These are phyloP conservation scores for Zoanthus sociatus DNA, from an alignment of 92 coral and sea anemone species.

Conservation along the genomic window DNA sequence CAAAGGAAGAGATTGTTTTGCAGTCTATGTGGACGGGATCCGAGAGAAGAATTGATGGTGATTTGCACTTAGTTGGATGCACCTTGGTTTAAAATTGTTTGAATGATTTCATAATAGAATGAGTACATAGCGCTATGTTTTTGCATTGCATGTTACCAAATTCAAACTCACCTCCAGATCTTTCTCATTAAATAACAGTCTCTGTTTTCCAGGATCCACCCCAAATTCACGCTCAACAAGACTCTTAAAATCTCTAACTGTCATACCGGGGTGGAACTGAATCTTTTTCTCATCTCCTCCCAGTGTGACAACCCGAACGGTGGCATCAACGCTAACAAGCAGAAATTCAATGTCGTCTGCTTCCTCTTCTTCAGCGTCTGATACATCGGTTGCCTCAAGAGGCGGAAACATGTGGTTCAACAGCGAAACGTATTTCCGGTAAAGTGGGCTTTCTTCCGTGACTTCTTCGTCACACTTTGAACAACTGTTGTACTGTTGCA, in stretches of 20 bases:
- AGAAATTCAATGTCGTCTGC: neutral
- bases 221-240: slow-evolving; percentile 37
- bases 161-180: slow-evolving; percentile 37
- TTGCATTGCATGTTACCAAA: too few species aligned
- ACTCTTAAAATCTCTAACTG: slow-evolving; percentile 41
- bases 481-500: slow-evolving; percentile 42
- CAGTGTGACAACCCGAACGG: slow-evolving; percentile 56
- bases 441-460: slow-evolving; percentile 38
- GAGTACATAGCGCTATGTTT: too few species aligned
- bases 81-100: neutral
- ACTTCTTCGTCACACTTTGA: slow-evolving; percentile 54
- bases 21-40: too few species aligned
- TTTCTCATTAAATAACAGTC: slow-evolving; percentile 48
- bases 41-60: too few species aligned
- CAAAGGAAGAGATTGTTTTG: too few species aligned
- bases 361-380: slow-evolving; percentile 4
- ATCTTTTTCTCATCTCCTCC: slow-evolving; percentile 55
- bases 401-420: slow-evolving; percentile 59
- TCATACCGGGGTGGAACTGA: slow-evolving; percentile 35
- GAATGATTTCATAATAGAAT: too few species aligned
- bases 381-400: slow-evolving; percentile 37
- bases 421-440: slow-evolving; percentile 40
- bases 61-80: neutral
- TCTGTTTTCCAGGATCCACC: slow-evolving; percentile 59
- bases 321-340: neutral